Evolutionary conservation across 2,113 vertebrate species (phyloP), one percentile per base, ranked within the genome.

Genomic region (Martes martes): DNA sequence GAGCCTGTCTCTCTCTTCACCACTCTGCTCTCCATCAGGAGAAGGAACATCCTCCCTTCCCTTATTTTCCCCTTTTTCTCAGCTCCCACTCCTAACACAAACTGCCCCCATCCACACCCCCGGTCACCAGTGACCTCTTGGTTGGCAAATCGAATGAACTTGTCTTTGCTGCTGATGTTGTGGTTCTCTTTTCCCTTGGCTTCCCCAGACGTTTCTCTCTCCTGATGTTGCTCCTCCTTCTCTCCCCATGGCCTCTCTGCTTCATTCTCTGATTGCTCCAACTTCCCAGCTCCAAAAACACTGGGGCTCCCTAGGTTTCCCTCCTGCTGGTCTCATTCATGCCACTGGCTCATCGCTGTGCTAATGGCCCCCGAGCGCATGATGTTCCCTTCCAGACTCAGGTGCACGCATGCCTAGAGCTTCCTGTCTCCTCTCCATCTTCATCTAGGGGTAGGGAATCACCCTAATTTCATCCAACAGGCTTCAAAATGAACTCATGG

Each of bases 331-430:
- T 47, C 57, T 87, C 80, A 47, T 59, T 47, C 45, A 47, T 0
- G 0, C 7, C n/a, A 1, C 42, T 67, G 47, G 63, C 31, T 76
- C 11, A 6, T 50, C 13, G 67, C 79, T 80, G 18, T 59, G 47
- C n/a, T 28, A 42, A 36, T 13, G 16, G 74, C 11, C 4, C 42
- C 33, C 15, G 24, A 7, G 13, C 9, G 5, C 28, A 33, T 13
- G 52, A 31, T 59, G 57, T 14, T 42, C 36, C 28, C 23, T 61
- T 78, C 15, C 16, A 63, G 42, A 6, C 5, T 78, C 24, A 69
- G 39, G 23, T 15, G 15, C 9, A 23, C 0, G 2, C 24, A 2
- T 4, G 19, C 14, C 11, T 6, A 11, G 11, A 42, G 16, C 69
- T 65, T 47, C 18, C 71, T 50, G 7, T 11, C 24, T 57, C 55